These are phyloP conservation scores for Pituophis catenifer DNA, from an alignment of 2,113 vertebrate species.

Conservation along the genomic window DNA sequence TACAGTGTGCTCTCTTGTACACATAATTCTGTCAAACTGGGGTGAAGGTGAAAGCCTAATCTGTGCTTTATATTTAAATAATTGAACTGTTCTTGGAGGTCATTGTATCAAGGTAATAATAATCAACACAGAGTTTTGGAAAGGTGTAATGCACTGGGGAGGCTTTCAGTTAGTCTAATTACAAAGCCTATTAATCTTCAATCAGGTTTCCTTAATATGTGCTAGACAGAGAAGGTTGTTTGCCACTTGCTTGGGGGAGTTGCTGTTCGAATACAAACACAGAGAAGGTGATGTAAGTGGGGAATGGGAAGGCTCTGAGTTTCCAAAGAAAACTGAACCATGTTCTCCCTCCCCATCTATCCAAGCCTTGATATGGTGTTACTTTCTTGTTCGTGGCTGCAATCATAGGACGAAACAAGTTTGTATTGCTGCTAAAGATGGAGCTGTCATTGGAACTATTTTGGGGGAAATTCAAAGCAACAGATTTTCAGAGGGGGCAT, in stretches of 20 bases:
- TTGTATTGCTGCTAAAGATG: slow-evolving; percentile 40
- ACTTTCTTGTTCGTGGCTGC: slow-evolving; percentile 54
- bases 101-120: slow-evolving; percentile 62
- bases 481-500: not conserved
- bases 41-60: slow-evolving; percentile 40
- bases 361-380: not conserved
- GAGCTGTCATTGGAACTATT: slow-evolving; percentile 27
- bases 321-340: slow-evolving; percentile 18
- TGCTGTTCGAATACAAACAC: slow-evolving; percentile 49
- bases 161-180: slow-evolving; percentile 59
- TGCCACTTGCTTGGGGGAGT: slow-evolving; percentile 59
- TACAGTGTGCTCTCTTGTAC: not conserved
- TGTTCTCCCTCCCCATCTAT: not conserved
- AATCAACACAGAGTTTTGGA: slow-evolving; percentile 54
- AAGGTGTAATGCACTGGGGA: slow-evolving; percentile 50
- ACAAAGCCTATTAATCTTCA: slow-evolving; percentile 58
- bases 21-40: slow-evolving; percentile 22
- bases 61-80: slow-evolving; percentile 58
- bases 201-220: slow-evolving; percentile 61
- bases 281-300: slow-evolving; percentile 29
- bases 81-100: slow-evolving; percentile 51
- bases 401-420: slow-evolving; percentile 55
- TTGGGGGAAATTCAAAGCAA: not conserved
- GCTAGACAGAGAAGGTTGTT: slow-evolving; percentile 53
- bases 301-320: slow-evolving; percentile 12